Conservation (phyloP, 2,797 vertebrate species). For the Syngnathus rostellatus region DNA sequence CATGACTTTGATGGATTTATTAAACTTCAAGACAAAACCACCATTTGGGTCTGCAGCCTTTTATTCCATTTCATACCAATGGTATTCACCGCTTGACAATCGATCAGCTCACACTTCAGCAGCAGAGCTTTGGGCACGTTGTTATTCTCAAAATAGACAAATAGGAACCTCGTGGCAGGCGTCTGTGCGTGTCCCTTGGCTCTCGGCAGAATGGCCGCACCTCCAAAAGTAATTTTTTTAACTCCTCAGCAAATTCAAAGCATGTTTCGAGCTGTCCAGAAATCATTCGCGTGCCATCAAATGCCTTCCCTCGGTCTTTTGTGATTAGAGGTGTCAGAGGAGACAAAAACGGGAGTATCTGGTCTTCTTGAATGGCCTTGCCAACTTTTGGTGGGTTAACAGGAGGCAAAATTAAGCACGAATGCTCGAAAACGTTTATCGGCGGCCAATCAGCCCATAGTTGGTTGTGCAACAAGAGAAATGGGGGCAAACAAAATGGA, state of each 20-base stretch:
- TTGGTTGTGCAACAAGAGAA: too few relatives aligned
- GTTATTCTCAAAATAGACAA: not conserved
- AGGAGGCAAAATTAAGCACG: too few relatives aligned
- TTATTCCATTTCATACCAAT: not conserved
- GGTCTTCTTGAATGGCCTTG: too few relatives aligned
- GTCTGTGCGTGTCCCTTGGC: not conserved
- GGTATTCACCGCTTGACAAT: not conserved
- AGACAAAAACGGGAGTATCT: too few relatives aligned
- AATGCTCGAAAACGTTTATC: too few relatives aligned
- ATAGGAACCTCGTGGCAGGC: not conserved
- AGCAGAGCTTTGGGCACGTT: not conserved
- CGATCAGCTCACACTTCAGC: not conserved
- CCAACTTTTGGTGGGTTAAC: too few relatives aligned
- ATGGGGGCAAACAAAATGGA: too few relatives aligned
- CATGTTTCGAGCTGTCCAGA: not conserved
- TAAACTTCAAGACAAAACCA: not conserved
- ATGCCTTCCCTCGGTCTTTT: too few relatives aligned
- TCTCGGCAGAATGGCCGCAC: not conserved
- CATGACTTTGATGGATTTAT: not conserved
- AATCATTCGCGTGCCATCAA: too few relatives aligned
- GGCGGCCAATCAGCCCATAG: too few relatives aligned
- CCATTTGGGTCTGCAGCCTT: not conserved
- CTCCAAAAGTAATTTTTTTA: too few relatives aligned
- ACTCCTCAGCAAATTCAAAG: not conserved
- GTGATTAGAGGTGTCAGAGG: too few relatives aligned